Evolutionary conservation across 2,888 invertebrate species (phyloP).

Genomic region (Pheosia tremula): DNA sequence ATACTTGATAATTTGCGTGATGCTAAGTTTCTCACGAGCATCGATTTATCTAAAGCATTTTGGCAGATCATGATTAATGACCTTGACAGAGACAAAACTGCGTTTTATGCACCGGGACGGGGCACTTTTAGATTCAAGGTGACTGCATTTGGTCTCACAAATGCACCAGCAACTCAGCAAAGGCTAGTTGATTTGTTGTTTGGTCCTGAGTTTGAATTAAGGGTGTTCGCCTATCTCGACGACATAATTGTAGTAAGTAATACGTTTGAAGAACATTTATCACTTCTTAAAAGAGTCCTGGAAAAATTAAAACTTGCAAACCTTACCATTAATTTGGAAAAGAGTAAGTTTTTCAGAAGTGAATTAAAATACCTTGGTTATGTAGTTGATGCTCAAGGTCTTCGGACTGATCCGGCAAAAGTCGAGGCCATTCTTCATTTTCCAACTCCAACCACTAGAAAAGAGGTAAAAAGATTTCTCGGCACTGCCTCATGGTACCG

Average conservation of each 20-base stretch:
- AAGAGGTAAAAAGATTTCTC: too few relatives aligned
- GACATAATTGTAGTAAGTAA: neutral
- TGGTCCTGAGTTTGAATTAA: neutral
- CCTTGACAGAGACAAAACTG: conserved; percentile 26
- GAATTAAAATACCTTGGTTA: neutral
- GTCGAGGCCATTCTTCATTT: too few relatives aligned
- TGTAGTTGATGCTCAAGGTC: neutral
- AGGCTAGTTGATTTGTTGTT: conserved; percentile 21
- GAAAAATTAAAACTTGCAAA: neutral
- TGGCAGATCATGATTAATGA: conserved; percentile 10
- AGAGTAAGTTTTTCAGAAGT: neutral
- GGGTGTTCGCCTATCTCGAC: neutral
- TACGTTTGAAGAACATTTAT: neutral
- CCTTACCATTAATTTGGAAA: neutral
- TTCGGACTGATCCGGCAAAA: neutral
- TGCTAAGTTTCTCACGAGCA: neutral
- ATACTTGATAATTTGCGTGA: neutral
- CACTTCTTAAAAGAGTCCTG: neutral
- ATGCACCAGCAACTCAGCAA: conserved; percentile 27
- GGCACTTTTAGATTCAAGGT: conserved; percentile 19
- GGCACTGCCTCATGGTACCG: too few relatives aligned
- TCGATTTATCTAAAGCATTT: neutral
- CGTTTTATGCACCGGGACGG: conserved; percentile 26
- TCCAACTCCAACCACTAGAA: too few relatives aligned
- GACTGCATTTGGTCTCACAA: conserved; percentile 25